These are phyloP conservation scores for Phenganax marumi DNA, from an alignment of 92 coral and sea anemone genomes.

Conservation along the genomic window DNA sequence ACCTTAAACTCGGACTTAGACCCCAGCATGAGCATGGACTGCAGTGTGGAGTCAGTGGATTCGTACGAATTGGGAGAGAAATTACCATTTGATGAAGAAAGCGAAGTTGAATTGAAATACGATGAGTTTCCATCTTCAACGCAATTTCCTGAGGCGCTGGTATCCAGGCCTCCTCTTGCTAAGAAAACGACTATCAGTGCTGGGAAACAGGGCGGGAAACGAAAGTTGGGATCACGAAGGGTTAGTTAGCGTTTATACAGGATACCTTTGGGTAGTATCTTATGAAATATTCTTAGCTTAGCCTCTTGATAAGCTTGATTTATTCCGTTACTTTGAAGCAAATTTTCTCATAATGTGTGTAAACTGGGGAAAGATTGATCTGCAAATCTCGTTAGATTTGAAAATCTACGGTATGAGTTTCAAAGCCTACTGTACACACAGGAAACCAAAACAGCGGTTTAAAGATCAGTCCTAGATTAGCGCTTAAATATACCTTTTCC, in stretches of 20 bases:
- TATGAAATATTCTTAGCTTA: neutral
- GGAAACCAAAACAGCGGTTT: too few species aligned
- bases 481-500: neutral
- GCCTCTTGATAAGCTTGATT: neutral
- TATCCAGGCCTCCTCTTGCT: constrained; percentile 59
- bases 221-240: constrained; percentile 81
- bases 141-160: constrained; percentile 13
- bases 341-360: too few species aligned
- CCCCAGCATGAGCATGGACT: constrained; percentile 5
- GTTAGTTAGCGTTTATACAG: constrained; percentile 46
- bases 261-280: neutral
- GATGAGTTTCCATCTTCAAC: constrained; percentile 51
- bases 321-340: too few species aligned
- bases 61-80: constrained; percentile 59
- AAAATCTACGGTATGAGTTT: too few species aligned
- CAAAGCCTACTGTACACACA: too few species aligned
- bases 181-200: constrained; percentile 31
- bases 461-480: too few species aligned
- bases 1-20: constrained; percentile 11
- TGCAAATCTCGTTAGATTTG: too few species aligned
- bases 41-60: constrained; percentile 24
- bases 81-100: constrained; percentile 83
- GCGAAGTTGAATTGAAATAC: constrained; percentile 87
- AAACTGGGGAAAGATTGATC: too few species aligned
- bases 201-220: constrained; percentile 58